A percentile compares a stretch with the other conserved stretches of the same genome.
phyloP scores from a whole-genome alignment of 2,113 vertebrate genomes.

The Menidia beryllina region DNA sequence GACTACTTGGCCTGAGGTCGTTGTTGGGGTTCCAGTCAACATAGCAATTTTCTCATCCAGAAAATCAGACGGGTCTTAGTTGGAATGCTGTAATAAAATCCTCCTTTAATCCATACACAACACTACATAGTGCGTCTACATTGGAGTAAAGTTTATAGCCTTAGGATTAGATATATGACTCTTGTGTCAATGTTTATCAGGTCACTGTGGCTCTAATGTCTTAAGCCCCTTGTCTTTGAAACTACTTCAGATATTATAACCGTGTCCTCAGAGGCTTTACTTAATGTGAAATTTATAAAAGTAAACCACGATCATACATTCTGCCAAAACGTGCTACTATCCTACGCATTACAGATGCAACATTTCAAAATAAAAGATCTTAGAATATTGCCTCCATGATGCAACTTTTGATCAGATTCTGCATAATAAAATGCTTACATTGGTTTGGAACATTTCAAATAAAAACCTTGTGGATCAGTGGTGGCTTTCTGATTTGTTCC shows the following conservation, averaged over 20 bases:
- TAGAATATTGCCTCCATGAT: not conserved
- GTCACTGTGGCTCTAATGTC: constrained; percentile 21
- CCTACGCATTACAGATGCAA: not conserved
- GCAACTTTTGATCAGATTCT: not conserved
- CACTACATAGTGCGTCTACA: no score
- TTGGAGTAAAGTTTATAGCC: not conserved
- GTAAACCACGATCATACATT: constrained; percentile 1
- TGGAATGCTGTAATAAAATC: not conserved
- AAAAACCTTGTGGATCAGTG: no score
- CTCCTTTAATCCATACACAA: not conserved
- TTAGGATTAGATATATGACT: not conserved
- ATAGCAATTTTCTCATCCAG: not conserved
- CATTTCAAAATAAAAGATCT: not conserved
- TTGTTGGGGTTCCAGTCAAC: no score
- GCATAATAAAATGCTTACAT: not conserved
- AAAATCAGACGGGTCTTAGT: not conserved
- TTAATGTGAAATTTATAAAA: no score
- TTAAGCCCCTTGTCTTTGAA: not conserved
- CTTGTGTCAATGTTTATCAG: constrained; percentile 40
- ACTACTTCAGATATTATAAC: constrained; percentile 20
- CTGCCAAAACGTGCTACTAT: constrained; percentile 1
- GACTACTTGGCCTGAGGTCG: not conserved
- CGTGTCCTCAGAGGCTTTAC: constrained; percentile 28
- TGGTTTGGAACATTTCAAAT: no score
- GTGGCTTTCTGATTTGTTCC: not conserved